phyloP scores from a whole-genome alignment of 2,797 vertebrate genomes.

The Pseudochaenichthys georgianus region DNA sequence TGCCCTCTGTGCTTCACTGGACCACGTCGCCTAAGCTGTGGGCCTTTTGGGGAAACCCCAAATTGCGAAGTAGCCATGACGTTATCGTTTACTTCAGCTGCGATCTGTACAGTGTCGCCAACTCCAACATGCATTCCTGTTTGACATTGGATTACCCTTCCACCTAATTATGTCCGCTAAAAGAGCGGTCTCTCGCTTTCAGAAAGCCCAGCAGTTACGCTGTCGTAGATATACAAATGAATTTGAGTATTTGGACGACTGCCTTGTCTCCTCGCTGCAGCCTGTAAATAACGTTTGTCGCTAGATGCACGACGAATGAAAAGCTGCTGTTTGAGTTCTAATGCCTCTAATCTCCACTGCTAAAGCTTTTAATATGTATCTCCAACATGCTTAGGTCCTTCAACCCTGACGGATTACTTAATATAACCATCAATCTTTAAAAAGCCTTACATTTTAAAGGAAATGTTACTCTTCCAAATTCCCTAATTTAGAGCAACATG shows the following conservation, averaged over 20 bases:
- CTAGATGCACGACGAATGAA: constrained; percentile 42
- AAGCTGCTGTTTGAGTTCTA: constrained; percentile 34
- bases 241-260: constrained; percentile 42
- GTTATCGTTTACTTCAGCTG: background rate
- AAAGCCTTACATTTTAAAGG: no score
- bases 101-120: background rate
- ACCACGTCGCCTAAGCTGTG: constrained; percentile 24
- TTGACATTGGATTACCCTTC: background rate
- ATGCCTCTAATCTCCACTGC: constrained; percentile 22
- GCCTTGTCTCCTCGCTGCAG: constrained; percentile 39
- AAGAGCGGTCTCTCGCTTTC: constrained; percentile 7
- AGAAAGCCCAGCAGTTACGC: constrained; percentile 22
- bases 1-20: background rate
- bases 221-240: constrained; percentile 44
- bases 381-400: background rate
- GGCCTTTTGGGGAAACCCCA: constrained; percentile 41
- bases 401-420: background rate
- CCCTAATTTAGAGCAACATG: background rate
- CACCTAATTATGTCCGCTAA: constrained; percentile 19
- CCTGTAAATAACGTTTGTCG: constrained; percentile 51
- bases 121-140: background rate
- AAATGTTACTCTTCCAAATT: background rate
- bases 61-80: background rate
- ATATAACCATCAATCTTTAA: background rate
- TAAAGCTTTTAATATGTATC: constrained; percentile 15